phyloP scores from a whole-genome alignment of 2,888 invertebrate species.

The Trilocha varians region DNA sequence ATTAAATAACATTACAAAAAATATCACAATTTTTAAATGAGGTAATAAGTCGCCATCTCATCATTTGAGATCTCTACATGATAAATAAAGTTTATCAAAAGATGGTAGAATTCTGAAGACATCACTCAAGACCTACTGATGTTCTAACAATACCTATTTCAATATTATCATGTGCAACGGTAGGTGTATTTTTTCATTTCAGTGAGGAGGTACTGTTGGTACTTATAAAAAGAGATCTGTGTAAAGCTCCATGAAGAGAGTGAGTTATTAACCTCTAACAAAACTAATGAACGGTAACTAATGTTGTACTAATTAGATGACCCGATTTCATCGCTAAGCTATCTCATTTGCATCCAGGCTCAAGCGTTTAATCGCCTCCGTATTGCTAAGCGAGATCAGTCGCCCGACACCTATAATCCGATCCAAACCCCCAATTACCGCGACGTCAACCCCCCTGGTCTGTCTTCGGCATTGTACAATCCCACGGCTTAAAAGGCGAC shows the following conservation, averaged over 20 bases:
- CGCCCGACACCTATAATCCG: conserved; percentile 44
- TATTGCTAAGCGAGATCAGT: conserved; percentile 37
- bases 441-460: conserved; percentile 58
- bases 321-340: conserved; percentile 5
- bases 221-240: no score
- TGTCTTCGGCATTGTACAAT: conserved; percentile 37
- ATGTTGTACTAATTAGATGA: conserved; percentile 1
- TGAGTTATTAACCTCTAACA: conserved; percentile 59
- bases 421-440: conserved; percentile 28
- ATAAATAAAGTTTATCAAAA: no score
- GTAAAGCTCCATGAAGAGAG: conserved; percentile 30
- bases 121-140: no score
- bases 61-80: conserved; percentile 16
- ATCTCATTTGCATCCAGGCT: conserved; percentile 6
- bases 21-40: conserved; percentile 18
- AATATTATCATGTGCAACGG: no score
- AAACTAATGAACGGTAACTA: neutral
- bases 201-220: no score
- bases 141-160: no score
- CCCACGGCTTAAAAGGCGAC: conserved; percentile 59
- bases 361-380: neutral
- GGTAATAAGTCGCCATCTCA: conserved; percentile 64
- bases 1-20: neutral
- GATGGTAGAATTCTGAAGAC: no score
- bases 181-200: no score